phyloP scores from a whole-genome alignment of 2,888 invertebrate species.

The Dinocampus coccinellae region DNA sequence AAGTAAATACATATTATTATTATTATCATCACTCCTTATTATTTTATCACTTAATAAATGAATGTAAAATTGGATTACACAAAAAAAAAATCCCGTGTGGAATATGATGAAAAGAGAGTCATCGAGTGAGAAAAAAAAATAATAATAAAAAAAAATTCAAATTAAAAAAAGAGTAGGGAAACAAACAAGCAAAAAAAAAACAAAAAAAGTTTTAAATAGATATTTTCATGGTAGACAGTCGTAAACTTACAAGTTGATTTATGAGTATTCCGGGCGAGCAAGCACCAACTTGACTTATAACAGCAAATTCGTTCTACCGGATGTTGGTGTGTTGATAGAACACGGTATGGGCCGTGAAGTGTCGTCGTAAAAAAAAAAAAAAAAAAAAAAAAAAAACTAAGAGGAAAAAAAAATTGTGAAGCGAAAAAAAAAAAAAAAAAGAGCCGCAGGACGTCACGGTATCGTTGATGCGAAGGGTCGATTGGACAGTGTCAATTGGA shows the following conservation, averaged over 20 bases:
- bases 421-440: slow-evolving; percentile 36
- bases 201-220: background rate
- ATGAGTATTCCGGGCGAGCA: background rate
- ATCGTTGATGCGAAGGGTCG: slow-evolving; percentile 40
- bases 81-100: too few relatives aligned
- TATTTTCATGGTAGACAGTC: slow-evolving; percentile 4
- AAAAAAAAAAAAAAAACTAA: slow-evolving; percentile 12
- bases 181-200: background rate
- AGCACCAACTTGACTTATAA: slow-evolving; percentile 27
- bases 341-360: background rate
- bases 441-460: slow-evolving; percentile 37
- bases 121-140: background rate
- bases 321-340: slow-evolving; percentile 44
- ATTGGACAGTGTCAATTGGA: slow-evolving; percentile 44
- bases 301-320: slow-evolving; percentile 33
- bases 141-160: too few relatives aligned
- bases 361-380: background rate
- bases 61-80: background rate
- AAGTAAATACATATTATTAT: too few relatives aligned
- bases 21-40: too few relatives aligned
- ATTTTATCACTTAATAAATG: background rate
- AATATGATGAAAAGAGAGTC: background rate
- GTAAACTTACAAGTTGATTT: slow-evolving; percentile 13
- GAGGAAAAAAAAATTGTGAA: slow-evolving; percentile 21
- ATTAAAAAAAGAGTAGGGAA: background rate